Conservation (phyloP, 2,113 vertebrate genomes). For the Crotalus viridis region DNA sequence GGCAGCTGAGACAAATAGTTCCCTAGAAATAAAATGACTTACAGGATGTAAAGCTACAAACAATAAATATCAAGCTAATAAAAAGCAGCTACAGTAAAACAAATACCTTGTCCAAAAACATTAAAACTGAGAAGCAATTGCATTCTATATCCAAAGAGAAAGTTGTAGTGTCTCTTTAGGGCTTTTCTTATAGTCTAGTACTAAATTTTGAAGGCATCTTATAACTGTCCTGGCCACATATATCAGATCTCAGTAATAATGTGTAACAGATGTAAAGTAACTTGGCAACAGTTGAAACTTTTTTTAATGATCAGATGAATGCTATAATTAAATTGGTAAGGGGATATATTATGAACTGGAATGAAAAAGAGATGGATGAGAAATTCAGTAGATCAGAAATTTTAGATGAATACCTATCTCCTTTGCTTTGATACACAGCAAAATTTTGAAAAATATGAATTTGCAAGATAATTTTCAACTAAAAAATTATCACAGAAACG, state of each 20-base stretch:
- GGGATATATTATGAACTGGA: neutral
- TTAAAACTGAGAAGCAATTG: neutral
- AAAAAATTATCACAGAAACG: neutral
- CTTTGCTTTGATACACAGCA: neutral
- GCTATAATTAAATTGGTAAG: neutral
- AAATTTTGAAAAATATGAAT: neutral
- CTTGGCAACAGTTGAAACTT: neutral
- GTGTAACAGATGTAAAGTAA: neutral
- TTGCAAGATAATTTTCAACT: neutral
- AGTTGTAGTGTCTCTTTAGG: neutral
- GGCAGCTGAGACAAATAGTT: conserved; percentile 15
- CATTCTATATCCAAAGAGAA: neutral
- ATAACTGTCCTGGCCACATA: neutral
- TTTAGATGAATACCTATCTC: neutral
- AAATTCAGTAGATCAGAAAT: neutral
- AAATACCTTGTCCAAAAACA: neutral
- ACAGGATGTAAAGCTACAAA: neutral
- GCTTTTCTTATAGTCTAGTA: neutral
- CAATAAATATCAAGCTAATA: neutral
- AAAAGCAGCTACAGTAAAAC: neutral
- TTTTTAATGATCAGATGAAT: neutral
- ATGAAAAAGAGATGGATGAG: neutral
- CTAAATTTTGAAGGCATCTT: neutral
- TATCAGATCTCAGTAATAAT: neutral
- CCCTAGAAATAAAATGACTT: conserved; percentile 15